phyloP scores from a whole-genome alignment of 2,797 vertebrate species.

The Leptoclinus maculatus region DNA sequence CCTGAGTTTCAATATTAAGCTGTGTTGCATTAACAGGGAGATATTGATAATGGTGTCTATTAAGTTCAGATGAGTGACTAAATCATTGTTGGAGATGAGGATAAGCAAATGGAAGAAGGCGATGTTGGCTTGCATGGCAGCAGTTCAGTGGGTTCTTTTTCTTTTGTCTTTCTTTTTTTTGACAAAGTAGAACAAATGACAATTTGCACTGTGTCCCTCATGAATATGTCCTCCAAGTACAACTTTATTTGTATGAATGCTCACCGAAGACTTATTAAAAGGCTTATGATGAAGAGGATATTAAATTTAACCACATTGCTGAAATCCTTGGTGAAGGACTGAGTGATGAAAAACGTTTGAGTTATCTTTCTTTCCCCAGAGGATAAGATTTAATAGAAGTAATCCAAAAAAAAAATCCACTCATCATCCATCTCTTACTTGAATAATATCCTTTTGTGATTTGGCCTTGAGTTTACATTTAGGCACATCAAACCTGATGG shows the following conservation, averaged over 20 bases:
- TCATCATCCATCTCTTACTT: not conserved
- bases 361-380: not conserved
- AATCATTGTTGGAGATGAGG: conserved; percentile 27
- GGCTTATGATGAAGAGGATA: not conserved
- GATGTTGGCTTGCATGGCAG: not conserved
- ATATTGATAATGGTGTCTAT: conserved; percentile 41
- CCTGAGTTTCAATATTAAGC: conserved; percentile 50
- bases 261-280: not conserved
- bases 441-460: not conserved
- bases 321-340: not conserved
- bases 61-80: conserved; percentile 52
- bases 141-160: not conserved
- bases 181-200: not conserved
- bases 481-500: not conserved
- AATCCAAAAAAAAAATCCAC: too few species aligned
- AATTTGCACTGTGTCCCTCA: not conserved
- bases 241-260: not conserved
- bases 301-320: not conserved
- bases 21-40: not conserved
- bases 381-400: not conserved
- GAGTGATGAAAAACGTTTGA: not conserved
- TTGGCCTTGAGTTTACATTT: not conserved
- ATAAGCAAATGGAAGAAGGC: conserved; percentile 8
- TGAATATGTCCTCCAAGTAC: not conserved
- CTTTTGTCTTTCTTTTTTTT: not conserved